Conservation (phyloP, 2,113 vertebrate species). For the Gymnogyps californianus region DNA sequence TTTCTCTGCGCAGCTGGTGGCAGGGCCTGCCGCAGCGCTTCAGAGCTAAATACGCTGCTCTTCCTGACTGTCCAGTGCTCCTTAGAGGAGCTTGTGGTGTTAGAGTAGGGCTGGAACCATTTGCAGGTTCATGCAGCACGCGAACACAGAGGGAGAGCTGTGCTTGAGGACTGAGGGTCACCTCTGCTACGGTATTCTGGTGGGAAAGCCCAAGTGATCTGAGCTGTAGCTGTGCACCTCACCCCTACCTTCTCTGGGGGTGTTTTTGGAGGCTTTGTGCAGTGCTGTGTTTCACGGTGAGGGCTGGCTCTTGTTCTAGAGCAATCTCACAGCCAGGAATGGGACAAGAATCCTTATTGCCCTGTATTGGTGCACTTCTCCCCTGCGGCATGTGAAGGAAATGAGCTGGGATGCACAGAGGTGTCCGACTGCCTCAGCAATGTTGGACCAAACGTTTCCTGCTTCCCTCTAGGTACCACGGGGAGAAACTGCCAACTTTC, state of each 20-base stretch:
- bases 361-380: background rate
- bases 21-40: background rate
- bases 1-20: background rate
- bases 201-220: background rate
- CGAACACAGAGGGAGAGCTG: background rate
- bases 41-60: background rate
- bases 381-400: background rate
- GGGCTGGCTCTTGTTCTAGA: background rate
- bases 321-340: background rate
- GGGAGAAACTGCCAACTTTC: conserved; percentile 86
- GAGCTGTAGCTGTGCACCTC: background rate
- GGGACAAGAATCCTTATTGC: background rate
- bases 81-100: background rate
- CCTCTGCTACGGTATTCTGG: rapidly evolving
- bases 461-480: conserved; percentile 85
- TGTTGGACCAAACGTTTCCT: background rate
- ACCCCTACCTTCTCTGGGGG: background rate
- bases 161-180: background rate
- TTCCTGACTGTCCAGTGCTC: rapidly evolving
- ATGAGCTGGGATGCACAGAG: background rate
- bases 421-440: background rate
- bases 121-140: background rate
- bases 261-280: background rate
- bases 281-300: background rate
- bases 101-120: background rate